phyloP scores from a whole-genome alignment of 2,888 invertebrate species.

The Cataglyphis rosenhaueri region DNA sequence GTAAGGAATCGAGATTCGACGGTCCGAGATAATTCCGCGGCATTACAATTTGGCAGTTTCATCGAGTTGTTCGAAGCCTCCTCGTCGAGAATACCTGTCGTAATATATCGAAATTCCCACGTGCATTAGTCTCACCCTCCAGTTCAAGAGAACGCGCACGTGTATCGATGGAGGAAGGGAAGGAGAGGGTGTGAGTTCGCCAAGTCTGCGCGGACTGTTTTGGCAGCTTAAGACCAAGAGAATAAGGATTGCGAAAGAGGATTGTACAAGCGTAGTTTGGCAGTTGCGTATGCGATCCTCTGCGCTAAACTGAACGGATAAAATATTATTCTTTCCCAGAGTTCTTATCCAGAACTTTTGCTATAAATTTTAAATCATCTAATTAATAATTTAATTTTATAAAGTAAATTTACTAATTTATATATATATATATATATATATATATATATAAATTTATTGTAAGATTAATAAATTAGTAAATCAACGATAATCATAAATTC shows the following conservation, averaged over 20 bases:
- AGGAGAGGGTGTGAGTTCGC: conserved; percentile 19
- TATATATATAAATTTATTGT: too few species aligned
- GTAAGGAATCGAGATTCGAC: conserved; percentile 56
- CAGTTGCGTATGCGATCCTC: neutral
- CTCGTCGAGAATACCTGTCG: conserved; percentile 64
- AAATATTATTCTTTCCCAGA: neutral
- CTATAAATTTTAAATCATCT: neutral
- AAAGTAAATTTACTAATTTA: too few species aligned
- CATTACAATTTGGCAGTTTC: conserved; percentile 70
- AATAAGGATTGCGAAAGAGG: conserved; percentile 20
- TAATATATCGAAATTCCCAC: conserved; percentile 73
- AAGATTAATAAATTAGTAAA: neutral
- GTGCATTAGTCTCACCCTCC: conserved; percentile 71
- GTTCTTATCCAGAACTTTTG: too few species aligned
- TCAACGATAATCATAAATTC: neutral
- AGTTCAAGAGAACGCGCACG: conserved; percentile 68
- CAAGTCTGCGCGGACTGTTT: conserved; percentile 46
- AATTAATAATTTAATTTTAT: neutral
- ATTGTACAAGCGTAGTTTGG: conserved; percentile 22
- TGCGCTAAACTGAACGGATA: neutral
- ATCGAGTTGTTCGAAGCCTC: conserved; percentile 63
- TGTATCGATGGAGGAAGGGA: conserved; percentile 37
- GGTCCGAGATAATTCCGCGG: conserved; percentile 65
- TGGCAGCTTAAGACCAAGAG: conserved; percentile 43
- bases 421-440: too few species aligned